These are phyloP conservation scores for Sminthopsis crassicaudata DNA, from an alignment of 2,113 vertebrate species.

Conservation along the genomic window DNA sequence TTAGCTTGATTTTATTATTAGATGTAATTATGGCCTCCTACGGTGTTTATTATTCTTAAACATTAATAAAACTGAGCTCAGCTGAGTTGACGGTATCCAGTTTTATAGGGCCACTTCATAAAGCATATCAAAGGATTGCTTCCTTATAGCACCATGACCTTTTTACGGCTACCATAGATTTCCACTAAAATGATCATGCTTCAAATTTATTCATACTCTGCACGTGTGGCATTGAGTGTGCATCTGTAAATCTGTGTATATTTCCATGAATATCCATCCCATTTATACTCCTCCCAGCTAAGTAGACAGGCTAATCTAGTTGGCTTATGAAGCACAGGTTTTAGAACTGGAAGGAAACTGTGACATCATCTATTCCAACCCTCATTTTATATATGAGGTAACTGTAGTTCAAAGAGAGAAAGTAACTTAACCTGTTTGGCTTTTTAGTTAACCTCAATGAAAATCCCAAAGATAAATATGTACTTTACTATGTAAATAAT, in stretches of 20 bases:
- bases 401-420: not conserved
- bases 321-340: not conserved
- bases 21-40: not conserved
- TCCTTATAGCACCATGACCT: constrained; percentile 19
- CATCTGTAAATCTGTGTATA: not conserved
- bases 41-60: not conserved
- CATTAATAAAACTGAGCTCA: not conserved
- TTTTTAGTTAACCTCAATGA: constrained; percentile 22
- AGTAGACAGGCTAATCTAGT: rapidly evolving
- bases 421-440: not conserved
- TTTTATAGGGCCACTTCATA: not conserved
- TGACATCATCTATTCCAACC: not conserved
- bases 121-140: not conserved
- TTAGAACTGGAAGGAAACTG: not conserved
- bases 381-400: not conserved
- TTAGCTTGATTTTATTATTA: not conserved
- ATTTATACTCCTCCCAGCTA: too few species aligned
- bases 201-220: not conserved
- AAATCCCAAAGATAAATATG: constrained; percentile 64
- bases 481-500: not conserved
- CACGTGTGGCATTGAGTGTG: not conserved
- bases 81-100: not conserved
- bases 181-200: not conserved
- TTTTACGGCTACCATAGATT: constrained; percentile 36
- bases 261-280: not conserved